Conservation (phyloP, 2,888 invertebrate species). For the Gortyna flavago region DNA sequence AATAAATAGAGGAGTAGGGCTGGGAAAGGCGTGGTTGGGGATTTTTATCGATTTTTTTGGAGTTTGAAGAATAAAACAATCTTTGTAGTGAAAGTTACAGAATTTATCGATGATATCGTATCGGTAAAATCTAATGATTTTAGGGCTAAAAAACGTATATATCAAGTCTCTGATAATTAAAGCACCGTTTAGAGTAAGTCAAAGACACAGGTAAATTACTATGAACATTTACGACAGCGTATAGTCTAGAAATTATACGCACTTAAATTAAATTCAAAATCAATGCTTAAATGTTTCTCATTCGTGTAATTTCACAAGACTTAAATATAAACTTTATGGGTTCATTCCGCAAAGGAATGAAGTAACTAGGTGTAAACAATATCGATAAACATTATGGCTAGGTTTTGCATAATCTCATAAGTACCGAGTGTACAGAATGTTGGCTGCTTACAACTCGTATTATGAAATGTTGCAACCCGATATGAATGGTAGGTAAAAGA, state of each 20-base stretch:
- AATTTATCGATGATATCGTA: not conserved
- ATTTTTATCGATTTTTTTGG: conserved; percentile 50
- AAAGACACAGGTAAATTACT: not conserved
- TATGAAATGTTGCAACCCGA: conserved; percentile 15
- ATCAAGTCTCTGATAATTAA: no score
- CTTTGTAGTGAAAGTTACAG: not conserved
- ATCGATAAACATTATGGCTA: conserved; percentile 61
- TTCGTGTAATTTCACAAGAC: conserved; percentile 26
- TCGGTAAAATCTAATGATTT: not conserved
- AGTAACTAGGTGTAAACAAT: conserved; percentile 49
- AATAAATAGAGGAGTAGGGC: conserved; percentile 82
- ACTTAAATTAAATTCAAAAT: conserved; percentile 15
- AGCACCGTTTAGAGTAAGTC: not conserved
- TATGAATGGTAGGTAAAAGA: not conserved
- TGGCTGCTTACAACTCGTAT: not conserved
- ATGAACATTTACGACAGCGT: not conserved
- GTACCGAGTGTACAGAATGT: conserved; percentile 13
- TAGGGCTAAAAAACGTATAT: not conserved
- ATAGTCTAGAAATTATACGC: not conserved
- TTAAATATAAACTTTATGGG: conserved; percentile 29
- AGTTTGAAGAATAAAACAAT: not conserved
- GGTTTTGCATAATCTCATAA: conserved; percentile 49
- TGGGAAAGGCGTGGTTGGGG: conserved; percentile 54
- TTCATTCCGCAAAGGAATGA: conserved; percentile 29
- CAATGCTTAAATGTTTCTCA: conserved; percentile 13